Conservation (phyloP, 2,888 invertebrate genomes). For the Diogma glabrata region DNA sequence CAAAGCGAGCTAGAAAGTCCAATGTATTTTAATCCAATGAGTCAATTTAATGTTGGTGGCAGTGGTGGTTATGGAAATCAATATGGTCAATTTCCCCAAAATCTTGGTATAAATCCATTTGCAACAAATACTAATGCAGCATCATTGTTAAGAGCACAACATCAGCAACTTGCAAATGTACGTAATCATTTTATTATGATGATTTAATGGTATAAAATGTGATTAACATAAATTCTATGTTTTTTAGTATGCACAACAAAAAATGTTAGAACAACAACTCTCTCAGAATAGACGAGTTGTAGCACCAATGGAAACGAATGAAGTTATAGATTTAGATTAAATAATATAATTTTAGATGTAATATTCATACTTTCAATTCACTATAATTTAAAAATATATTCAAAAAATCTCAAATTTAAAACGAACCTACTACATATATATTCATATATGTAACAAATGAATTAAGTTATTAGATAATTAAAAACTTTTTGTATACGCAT, state of each 20-base stretch:
- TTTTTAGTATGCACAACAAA: conserved; percentile 13
- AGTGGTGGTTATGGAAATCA: neutral
- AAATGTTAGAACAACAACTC: conserved; percentile 13
- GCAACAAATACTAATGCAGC: neutral
- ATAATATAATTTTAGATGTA: too few relatives aligned
- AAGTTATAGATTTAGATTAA: conserved; percentile 11
- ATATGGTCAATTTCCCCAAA: neutral
- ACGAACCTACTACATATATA: too few relatives aligned
- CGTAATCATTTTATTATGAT: neutral
- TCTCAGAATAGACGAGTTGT: neutral
- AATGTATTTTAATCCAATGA: neutral
- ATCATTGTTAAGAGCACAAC: neutral
- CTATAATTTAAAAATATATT: too few relatives aligned
- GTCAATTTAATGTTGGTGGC: neutral
- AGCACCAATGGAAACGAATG: neutral
- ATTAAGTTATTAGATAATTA: too few relatives aligned
- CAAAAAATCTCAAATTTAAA: too few relatives aligned
- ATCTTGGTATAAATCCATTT: neutral
- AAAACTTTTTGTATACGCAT: too few relatives aligned
- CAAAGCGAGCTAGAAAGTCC: conserved; percentile 26
- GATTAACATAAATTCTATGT: neutral
- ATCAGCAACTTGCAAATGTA: conserved; percentile 5
- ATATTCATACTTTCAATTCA: too few relatives aligned
- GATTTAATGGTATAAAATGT: neutral
- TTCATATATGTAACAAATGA: too few relatives aligned